These are phyloP conservation scores for Melanotaenia pygmaea DNA, from an alignment of 2,797 vertebrate species.

Conservation along the genomic window DNA sequence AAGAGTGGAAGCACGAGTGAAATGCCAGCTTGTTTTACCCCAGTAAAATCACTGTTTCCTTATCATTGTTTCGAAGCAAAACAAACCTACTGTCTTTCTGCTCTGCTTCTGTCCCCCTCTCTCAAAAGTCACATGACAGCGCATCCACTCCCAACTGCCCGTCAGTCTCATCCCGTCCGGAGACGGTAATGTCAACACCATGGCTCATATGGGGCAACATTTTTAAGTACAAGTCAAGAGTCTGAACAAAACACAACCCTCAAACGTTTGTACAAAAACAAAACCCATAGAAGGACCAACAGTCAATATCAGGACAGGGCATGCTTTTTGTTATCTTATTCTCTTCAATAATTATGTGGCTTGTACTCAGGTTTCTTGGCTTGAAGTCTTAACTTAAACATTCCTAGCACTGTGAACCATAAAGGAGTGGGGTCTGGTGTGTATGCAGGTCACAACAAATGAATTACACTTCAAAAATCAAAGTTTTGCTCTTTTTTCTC, in stretches of 20 bases:
- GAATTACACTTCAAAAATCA: not conserved
- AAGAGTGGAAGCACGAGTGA: not conserved
- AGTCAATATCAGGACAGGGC: no score
- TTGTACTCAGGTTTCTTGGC: no score
- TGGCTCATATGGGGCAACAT: not conserved
- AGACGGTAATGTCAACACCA: not conserved
- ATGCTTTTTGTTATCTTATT: no score
- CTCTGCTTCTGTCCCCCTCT: conserved; percentile 31
- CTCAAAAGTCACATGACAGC: conserved; percentile 77
- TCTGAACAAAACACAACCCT: not conserved
- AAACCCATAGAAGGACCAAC: not conserved
- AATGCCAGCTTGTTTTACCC: no score
- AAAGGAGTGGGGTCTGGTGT: no score
- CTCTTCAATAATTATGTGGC: no score
- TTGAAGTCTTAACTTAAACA: no score
- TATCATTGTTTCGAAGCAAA: not conserved
- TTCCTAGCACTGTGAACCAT: no score
- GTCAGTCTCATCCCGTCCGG: conserved; percentile 6
- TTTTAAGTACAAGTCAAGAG: not conserved
- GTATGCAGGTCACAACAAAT: not conserved
- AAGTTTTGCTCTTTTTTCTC: not conserved
- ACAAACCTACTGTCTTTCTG: conserved; percentile 26
- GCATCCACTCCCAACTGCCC: conserved; percentile 54
- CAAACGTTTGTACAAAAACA: not conserved
- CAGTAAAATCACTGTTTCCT: not conserved